A percentile compares a stretch with the other conserved stretches of the same genome.
Conservation (phyloP, 2,113 vertebrate species). For the Ictalurus furcatus region DNA sequence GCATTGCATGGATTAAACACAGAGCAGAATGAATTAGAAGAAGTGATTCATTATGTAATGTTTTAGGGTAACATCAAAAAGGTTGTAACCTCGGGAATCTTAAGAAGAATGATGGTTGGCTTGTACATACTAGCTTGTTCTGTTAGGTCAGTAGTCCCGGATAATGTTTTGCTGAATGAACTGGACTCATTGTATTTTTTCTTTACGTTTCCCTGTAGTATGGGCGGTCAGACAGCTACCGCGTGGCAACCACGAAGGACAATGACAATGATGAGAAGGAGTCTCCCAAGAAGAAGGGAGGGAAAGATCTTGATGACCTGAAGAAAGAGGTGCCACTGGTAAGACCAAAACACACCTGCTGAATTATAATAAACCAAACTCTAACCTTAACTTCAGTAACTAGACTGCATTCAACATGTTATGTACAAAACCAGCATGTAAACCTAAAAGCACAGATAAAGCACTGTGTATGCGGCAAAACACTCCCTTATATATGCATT, state of each 20-base stretch:
- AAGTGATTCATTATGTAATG: background rate
- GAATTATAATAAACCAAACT: background rate
- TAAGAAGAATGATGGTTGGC: background rate
- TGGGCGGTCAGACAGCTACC: constrained; percentile 90
- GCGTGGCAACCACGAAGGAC: constrained; percentile 89
- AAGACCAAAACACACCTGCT: constrained; percentile 50
- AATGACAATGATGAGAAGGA: constrained; percentile 83
- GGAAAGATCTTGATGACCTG: constrained; percentile 86
- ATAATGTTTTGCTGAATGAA: background rate
- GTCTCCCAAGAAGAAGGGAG: constrained; percentile 85
- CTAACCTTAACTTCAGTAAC: background rate
- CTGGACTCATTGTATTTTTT: background rate
- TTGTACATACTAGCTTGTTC: background rate
- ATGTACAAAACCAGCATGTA: no score
- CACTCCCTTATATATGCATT: no score
- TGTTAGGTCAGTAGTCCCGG: background rate
- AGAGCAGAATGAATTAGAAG: no score
- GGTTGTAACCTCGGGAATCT: background rate
- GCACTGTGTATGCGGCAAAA: no score
- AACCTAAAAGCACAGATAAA: no score
- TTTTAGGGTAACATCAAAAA: background rate
- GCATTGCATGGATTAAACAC: no score
- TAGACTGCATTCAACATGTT: no score
- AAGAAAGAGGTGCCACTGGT: constrained; percentile 93
- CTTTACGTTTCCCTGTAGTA: constrained; percentile 68